These are phyloP conservation scores for Centropyge bicolor DNA, from an alignment of 2,797 vertebrate genomes.

Conservation along the genomic window DNA sequence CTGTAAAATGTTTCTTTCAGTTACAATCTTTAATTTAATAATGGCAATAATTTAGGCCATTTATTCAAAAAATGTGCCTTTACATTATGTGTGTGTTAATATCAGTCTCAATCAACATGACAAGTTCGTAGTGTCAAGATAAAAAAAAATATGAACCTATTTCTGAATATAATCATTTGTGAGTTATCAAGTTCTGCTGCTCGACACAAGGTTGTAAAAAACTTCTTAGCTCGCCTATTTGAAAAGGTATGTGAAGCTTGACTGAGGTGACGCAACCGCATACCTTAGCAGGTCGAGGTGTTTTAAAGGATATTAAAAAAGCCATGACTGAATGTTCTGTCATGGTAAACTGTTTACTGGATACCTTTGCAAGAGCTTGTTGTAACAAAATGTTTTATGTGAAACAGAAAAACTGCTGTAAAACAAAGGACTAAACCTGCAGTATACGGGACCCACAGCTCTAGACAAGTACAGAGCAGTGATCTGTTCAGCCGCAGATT, in stretches of 20 bases:
- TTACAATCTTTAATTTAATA: not conserved
- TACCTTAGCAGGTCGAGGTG: constrained; percentile 18
- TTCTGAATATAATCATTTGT: no score
- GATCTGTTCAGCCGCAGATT: constrained; percentile 11
- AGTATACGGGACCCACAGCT: not conserved
- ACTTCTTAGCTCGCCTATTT: not conserved
- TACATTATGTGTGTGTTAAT: not conserved
- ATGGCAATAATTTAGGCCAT: not conserved
- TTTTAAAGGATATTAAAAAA: constrained; percentile 20
- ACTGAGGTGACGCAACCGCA: constrained; percentile 11
- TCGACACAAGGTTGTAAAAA: not conserved
- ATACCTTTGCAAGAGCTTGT: constrained; percentile 12
- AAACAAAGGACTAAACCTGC: not conserved
- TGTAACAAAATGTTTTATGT: not conserved
- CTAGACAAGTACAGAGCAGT: not conserved
- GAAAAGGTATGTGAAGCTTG: constrained; percentile 1
- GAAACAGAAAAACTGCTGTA: not conserved
- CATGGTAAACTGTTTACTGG: constrained; percentile 18
- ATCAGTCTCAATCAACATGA: no score
- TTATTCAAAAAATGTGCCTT: not conserved
- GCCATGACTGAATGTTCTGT: constrained; percentile 58
- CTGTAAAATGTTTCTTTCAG: not conserved
- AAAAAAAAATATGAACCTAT: no score
- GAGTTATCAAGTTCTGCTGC: not conserved
- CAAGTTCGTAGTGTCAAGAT: no score